phyloP scores from a whole-genome alignment of 2,888 invertebrate genomes.

The Parnassius mnemosyne region DNA sequence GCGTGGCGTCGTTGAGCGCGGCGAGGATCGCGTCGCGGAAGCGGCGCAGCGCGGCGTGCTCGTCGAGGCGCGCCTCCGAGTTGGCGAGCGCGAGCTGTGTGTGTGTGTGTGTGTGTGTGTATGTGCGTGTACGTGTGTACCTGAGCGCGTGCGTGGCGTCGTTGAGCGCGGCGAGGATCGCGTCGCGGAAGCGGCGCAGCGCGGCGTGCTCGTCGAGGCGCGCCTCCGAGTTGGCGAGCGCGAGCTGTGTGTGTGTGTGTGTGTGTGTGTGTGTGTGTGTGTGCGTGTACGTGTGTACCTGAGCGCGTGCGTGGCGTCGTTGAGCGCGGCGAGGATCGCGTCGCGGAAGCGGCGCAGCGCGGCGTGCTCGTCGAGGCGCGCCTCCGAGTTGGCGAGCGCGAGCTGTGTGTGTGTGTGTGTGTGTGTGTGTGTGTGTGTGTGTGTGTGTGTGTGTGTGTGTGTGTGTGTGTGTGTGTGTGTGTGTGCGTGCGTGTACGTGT shows the following conservation, averaged over 20 bases:
- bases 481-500: conserved; percentile 79
- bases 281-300: conserved; percentile 64
- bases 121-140: conserved; percentile 50
- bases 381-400: conserved; percentile 95
- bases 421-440: conserved; percentile 15
- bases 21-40: conserved; percentile 93
- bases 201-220: conserved; percentile 93
- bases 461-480: too few relatives aligned
- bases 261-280: too few relatives aligned
- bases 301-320: conserved; percentile 91
- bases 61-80: conserved; percentile 94
- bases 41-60: conserved; percentile 90
- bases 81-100: conserved; percentile 89
- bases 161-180: conserved; percentile 91
- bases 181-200: conserved; percentile 92
- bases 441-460: too few relatives aligned
- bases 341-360: conserved; percentile 93
- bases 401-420: conserved; percentile 52
- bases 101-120: too few relatives aligned
- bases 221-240: conserved; percentile 95
- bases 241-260: too few relatives aligned
- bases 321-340: conserved; percentile 90
- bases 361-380: conserved; percentile 92
- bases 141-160: conserved; percentile 91
- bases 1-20: conserved; percentile 92